Evolutionary conservation across 2,888 invertebrate genomes (phyloP).

Genomic region (Ophioninae sp.): DNA sequence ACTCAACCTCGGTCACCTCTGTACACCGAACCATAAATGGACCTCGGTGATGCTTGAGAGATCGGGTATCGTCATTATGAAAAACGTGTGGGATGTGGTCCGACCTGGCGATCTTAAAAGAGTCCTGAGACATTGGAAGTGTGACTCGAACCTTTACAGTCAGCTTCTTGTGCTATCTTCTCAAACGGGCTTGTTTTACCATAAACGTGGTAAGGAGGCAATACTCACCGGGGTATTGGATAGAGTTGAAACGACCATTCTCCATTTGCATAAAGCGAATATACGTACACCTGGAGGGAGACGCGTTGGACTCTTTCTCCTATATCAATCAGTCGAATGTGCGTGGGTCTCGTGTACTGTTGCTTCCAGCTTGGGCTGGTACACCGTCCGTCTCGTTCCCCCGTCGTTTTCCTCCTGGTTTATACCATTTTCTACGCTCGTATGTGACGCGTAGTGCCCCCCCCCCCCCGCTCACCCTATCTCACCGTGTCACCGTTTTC

Average conservation of each 20-base stretch:
- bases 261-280: constrained; percentile 51
- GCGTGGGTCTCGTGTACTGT: constrained; percentile 66
- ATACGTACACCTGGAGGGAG: not conserved
- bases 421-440: constrained; percentile 43
- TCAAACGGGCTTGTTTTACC: constrained; percentile 29
- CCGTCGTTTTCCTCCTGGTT: constrained; percentile 33
- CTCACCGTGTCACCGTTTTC: too few species aligned
- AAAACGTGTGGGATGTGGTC: constrained; percentile 71
- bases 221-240: constrained; percentile 4
- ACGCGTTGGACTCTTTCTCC: constrained; percentile 25
- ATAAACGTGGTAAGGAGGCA: constrained; percentile 42
- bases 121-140: constrained; percentile 14
- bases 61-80: constrained; percentile 26
- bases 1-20: not conserved
- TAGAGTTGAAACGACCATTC: constrained; percentile 36
- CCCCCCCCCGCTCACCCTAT: not conserved
- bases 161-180: not conserved
- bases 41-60: constrained; percentile 58
- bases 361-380: constrained; percentile 51
- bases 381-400: constrained; percentile 34
- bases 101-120: constrained; percentile 42
- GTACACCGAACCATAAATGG: constrained; percentile 70
- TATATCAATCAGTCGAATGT: constrained; percentile 32
- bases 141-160: constrained; percentile 1
- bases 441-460: not conserved